A percentile compares a stretch with the other conserved stretches of the same genome.
These are phyloP conservation scores for Sphaerophoria rueppellii DNA, from an alignment of 2,888 invertebrate genomes.

Conservation along the genomic window DNA sequence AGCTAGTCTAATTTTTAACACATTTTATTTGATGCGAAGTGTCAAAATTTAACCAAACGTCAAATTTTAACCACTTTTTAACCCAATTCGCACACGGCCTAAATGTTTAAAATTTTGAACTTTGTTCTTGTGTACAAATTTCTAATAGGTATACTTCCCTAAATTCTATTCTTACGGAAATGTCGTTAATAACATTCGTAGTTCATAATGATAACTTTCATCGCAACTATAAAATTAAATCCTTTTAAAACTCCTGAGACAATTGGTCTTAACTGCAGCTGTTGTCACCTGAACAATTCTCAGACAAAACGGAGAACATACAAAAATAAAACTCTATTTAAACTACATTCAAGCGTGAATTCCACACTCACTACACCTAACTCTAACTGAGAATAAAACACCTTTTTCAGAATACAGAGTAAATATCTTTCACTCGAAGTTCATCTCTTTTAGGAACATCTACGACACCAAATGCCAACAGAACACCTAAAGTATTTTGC, in stretches of 20 bases:
- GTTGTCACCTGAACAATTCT: slow-evolving; percentile 74
- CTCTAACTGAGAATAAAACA: slow-evolving; percentile 75
- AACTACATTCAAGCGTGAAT: background rate
- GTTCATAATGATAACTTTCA: slow-evolving; percentile 76
- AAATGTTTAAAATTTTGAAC: too few relatives aligned
- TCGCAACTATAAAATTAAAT: slow-evolving; percentile 76
- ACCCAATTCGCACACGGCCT: too few relatives aligned
- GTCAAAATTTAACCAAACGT: too few relatives aligned
- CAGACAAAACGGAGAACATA: background rate
- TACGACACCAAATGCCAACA: background rate
- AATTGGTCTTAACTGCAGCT: slow-evolving; percentile 77
- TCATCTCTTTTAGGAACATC: too few relatives aligned
- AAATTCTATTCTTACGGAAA: background rate
- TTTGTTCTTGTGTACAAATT: too few relatives aligned
- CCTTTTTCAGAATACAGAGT: slow-evolving; percentile 77
- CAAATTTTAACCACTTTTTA: too few relatives aligned
- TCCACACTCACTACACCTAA: slow-evolving; percentile 6
- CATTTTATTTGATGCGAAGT: too few relatives aligned
- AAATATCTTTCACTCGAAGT: slow-evolving; percentile 76
- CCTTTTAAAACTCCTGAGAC: slow-evolving; percentile 77
- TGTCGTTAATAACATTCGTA: slow-evolving; percentile 75
- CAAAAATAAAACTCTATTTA: background rate
- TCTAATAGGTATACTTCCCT: background rate
- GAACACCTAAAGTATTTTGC: slow-evolving; percentile 3
- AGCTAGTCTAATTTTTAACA: too few relatives aligned